A percentile compares a stretch with the other conserved stretches of the same genome.
Evolutionary conservation across 2,797 vertebrate genomes (phyloP).

Genomic region (Phrynocephalus forsythii): DNA sequence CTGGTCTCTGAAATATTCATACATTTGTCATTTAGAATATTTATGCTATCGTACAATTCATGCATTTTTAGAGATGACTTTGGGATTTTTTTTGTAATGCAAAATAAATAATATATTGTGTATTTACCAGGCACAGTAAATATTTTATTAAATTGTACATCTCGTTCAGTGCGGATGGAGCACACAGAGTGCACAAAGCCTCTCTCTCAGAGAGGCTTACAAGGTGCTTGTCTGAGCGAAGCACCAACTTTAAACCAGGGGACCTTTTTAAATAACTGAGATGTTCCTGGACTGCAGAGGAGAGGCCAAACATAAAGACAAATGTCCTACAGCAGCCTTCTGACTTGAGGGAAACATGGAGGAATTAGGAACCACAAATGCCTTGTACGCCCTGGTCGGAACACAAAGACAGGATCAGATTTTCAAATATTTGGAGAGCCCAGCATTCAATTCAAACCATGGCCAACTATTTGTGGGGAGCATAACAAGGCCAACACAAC

Average conservation of each 20-base stretch:
- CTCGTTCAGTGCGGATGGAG: conserved; percentile 48
- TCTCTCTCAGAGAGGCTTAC: not conserved
- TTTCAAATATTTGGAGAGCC: not conserved
- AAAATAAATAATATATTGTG: conserved; percentile 74
- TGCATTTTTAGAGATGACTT: conserved; percentile 57
- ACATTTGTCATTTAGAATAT: conserved; percentile 71
- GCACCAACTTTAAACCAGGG: conserved; percentile 25
- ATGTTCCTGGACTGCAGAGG: conserved; percentile 21
- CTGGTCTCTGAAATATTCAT: conserved; percentile 72
- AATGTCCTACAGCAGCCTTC: not conserved
- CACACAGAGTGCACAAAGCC: conserved; percentile 39
- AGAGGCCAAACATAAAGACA: not conserved
- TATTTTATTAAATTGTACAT: conserved; percentile 69
- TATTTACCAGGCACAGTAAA: conserved; percentile 68
- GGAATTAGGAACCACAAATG: not conserved
- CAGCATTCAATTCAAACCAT: not conserved
- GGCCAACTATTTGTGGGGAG: not conserved
- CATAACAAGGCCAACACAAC: not conserved
- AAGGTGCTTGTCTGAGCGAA: conserved; percentile 15
- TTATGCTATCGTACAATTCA: conserved; percentile 58
- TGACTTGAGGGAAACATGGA: not conserved
- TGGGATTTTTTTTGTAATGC: conserved; percentile 62
- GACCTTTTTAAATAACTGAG: conserved; percentile 4
- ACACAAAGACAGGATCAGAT: not conserved
- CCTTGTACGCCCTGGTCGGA: not conserved